Conservation (phyloP, 2,888 invertebrate species). For the Allacma fusca region DNA sequence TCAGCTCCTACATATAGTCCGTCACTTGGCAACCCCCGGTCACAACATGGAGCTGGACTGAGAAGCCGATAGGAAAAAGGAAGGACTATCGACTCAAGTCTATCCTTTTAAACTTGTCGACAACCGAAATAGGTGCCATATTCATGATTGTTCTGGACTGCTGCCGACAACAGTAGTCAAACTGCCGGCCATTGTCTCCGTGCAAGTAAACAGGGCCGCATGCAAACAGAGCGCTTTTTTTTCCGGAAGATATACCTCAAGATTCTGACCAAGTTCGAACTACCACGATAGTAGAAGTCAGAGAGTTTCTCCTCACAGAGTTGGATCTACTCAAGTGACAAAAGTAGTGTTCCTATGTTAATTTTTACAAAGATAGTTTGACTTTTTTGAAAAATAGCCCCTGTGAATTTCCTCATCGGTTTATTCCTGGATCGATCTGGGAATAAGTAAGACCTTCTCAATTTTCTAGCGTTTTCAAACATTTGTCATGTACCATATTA, state of each 20-base stretch:
- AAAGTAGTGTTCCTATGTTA: neutral
- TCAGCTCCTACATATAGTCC: neutral
- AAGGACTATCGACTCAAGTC: conserved; percentile 41
- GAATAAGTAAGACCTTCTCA: conserved; percentile 56
- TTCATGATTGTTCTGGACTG: neutral
- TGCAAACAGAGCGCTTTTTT: neutral
- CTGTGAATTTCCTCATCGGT: conserved; percentile 60
- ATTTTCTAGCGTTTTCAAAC: neutral
- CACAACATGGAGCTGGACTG: conserved; percentile 27
- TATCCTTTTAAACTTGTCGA: conserved; percentile 31
- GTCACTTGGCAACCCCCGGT: conserved; percentile 26
- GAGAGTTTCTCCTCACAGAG: no score
- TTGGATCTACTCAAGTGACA: neutral
- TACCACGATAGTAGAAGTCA: no score
- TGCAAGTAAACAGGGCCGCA: neutral
- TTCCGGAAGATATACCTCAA: no score
- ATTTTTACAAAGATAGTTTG: conserved; percentile 19
- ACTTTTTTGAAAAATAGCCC: conserved; percentile 54
- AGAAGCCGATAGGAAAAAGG: conserved; percentile 42
- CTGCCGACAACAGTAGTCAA: neutral
- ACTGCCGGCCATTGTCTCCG: neutral
- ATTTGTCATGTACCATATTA: no score
- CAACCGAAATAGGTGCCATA: conserved; percentile 35
- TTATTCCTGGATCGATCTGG: conserved; percentile 61
- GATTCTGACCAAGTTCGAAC: no score